Conservation (phyloP, 2,113 vertebrate genomes). For the Ascaphus truei region DNA sequence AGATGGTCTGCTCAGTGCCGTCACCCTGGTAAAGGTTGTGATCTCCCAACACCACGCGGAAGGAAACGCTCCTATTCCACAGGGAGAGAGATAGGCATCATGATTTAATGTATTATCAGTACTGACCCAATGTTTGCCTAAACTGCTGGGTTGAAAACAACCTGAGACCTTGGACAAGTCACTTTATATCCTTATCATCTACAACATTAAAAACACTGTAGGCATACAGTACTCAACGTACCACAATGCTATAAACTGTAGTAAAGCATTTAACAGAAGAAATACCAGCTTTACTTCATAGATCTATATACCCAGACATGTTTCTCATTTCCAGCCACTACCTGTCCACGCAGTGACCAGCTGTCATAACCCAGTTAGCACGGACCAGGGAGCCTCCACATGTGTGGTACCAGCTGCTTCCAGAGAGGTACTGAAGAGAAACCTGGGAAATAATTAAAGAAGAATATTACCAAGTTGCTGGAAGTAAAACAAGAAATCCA, state of each 20-base stretch:
- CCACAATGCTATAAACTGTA: no score
- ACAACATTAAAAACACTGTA: no score
- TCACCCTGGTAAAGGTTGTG: constrained; percentile 70
- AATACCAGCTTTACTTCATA: no score
- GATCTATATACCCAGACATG: neutral
- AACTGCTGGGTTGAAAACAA: no score
- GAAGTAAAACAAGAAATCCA: no score
- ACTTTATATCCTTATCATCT: no score
- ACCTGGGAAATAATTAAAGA: constrained; percentile 46
- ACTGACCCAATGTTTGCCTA: no score
- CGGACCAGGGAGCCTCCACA: constrained; percentile 77
- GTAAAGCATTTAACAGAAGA: no score
- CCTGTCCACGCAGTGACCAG: constrained; percentile 76
- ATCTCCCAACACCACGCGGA: constrained; percentile 78
- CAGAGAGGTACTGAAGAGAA: constrained; percentile 70
- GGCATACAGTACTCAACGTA: no score
- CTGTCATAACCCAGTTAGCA: constrained; percentile 78
- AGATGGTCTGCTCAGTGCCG: constrained; percentile 71
- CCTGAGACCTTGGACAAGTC: no score
- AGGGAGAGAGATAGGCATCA: neutral
- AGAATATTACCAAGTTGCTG: neutral
- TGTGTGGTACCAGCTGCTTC: constrained; percentile 62
- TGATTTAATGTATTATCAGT: no score
- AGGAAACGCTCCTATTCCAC: constrained; percentile 48
- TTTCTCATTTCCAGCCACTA: constrained; percentile 28